A percentile compares a stretch with the other conserved stretches of the same genome.
phyloP scores from a whole-genome alignment of 1,140 invertebrate genomes.

The Drosophila repletoides region DNA sequence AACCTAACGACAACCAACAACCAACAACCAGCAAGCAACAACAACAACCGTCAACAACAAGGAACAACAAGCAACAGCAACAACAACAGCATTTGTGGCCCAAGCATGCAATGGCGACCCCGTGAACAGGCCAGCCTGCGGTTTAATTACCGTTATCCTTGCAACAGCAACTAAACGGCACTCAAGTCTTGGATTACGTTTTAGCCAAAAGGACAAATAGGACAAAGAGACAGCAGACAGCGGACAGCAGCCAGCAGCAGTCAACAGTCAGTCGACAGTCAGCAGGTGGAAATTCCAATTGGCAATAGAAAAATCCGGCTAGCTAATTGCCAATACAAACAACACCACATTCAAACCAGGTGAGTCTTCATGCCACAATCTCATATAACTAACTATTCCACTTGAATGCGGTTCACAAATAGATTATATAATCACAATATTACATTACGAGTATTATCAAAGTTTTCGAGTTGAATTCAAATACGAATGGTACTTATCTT shows the following conservation, averaged over 20 bases:
- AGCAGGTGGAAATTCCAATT: slow-evolving; percentile 64
- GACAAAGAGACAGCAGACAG: background rate
- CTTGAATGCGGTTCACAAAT: no score
- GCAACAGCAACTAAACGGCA: slow-evolving; percentile 46
- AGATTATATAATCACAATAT: no score
- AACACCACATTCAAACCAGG: slow-evolving; percentile 35
- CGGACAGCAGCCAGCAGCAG: slow-evolving; percentile 16
- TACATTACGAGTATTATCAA: no score
- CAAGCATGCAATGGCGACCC: slow-evolving; percentile 66
- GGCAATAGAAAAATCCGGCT: slow-evolving; percentile 22
- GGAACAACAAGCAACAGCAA: slow-evolving; percentile 8
- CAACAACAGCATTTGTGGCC: slow-evolving; percentile 25
- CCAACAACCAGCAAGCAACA: background rate
- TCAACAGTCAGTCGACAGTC: no score
- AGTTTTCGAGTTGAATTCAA: no score
- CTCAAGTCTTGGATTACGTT: slow-evolving; percentile 58
- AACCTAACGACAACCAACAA: slow-evolving; percentile 42
- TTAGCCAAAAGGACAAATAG: slow-evolving; percentile 52
- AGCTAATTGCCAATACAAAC: slow-evolving; percentile 48
- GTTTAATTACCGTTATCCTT: slow-evolving; percentile 78
- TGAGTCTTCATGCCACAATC: slow-evolving; percentile 42
- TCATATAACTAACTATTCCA: no score
- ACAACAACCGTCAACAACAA: slow-evolving; percentile 1
- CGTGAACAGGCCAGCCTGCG: slow-evolving; percentile 40
- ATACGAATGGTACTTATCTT: no score